Percentiles rank a stretch among this genome's conserved stretches.
phyloP scores from a whole-genome alignment of 2,113 vertebrate species.

The Cololabis saira region DNA sequence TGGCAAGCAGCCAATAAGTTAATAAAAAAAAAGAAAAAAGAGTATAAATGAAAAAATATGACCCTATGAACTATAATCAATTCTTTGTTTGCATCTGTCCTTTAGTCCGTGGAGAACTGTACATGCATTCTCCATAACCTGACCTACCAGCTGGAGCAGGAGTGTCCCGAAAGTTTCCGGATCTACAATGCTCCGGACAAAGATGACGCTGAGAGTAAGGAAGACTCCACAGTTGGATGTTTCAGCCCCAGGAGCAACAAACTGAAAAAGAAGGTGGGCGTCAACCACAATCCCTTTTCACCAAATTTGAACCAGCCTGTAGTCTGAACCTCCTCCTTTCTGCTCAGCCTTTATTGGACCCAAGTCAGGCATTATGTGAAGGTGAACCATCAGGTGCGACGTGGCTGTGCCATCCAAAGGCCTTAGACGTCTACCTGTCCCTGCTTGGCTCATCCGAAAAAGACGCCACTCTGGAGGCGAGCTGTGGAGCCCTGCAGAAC shows the following conservation, averaged over 20 bases:
- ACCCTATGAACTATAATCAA: not conserved
- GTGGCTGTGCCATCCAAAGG: conserved; percentile 87
- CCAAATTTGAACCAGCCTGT: not conserved
- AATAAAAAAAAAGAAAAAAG: too few species aligned
- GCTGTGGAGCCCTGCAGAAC: conserved; percentile 93
- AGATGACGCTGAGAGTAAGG: conserved; percentile 51
- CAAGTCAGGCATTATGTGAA: conserved; percentile 64
- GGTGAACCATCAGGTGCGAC: conserved; percentile 82
- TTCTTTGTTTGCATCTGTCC: not conserved
- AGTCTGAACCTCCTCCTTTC: not conserved
- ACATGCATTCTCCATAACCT: conserved; percentile 94
- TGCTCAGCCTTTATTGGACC: conserved; percentile 59
- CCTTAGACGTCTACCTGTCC: conserved; percentile 88
- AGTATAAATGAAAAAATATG: not conserved
- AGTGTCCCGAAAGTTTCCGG: conserved; percentile 84
- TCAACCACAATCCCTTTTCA: not conserved
- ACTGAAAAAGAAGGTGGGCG: conserved; percentile 68
- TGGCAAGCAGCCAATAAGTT: too few species aligned
- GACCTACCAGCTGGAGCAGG: conserved; percentile 88
- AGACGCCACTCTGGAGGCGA: conserved; percentile 88
- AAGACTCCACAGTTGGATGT: conserved; percentile 84
- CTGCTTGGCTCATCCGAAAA: conserved; percentile 88
- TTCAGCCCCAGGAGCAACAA: conserved; percentile 91
- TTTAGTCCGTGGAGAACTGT: conserved; percentile 94
- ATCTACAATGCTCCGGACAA: conserved; percentile 63